Evolutionary conservation across 1,140 invertebrate genomes (phyloP).

Genomic region (Phymorhynchus buccinoides): DNA sequence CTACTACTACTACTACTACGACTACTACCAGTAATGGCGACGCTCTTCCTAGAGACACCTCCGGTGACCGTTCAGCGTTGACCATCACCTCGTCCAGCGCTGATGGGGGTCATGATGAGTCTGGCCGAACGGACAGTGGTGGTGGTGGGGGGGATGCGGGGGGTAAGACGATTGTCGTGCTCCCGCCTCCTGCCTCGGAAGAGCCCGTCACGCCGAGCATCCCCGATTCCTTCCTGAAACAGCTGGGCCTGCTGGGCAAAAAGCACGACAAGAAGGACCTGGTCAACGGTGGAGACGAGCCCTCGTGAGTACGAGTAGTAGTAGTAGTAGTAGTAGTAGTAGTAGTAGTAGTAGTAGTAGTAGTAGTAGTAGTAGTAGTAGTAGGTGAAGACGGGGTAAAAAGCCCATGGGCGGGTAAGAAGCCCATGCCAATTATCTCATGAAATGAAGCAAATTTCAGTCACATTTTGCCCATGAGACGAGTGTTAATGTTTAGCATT

Average conservation of each 20-base stretch:
- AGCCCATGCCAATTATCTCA: no score
- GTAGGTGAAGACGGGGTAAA: no score
- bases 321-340: not conserved
- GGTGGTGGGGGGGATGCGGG: not conserved
- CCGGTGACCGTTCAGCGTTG: no score
- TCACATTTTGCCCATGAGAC: no score
- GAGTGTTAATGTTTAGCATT: no score
- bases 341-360: not conserved
- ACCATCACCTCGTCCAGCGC: slow-evolving; percentile 7
- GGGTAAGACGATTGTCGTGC: not conserved
- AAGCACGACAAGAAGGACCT: slow-evolving; percentile 30
- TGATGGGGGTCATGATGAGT: slow-evolving; percentile 2
- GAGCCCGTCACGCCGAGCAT: slow-evolving; percentile 53
- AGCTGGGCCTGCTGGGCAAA: slow-evolving; percentile 42
- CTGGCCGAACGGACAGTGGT: not conserved
- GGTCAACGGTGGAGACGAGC: not conserved
- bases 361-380: not conserved
- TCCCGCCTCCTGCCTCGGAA: slow-evolving; percentile 38
- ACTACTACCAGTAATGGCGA: not conserved
- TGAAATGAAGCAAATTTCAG: no score
- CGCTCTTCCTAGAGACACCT: not conserved
- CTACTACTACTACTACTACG: not conserved
- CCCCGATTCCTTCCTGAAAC: slow-evolving; percentile 51
- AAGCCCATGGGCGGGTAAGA: no score
- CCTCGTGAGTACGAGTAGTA: not conserved